These are phyloP conservation scores for Cyphomyrmex costatus DNA, from an alignment of 1,140 invertebrate genomes.

Conservation along the genomic window DNA sequence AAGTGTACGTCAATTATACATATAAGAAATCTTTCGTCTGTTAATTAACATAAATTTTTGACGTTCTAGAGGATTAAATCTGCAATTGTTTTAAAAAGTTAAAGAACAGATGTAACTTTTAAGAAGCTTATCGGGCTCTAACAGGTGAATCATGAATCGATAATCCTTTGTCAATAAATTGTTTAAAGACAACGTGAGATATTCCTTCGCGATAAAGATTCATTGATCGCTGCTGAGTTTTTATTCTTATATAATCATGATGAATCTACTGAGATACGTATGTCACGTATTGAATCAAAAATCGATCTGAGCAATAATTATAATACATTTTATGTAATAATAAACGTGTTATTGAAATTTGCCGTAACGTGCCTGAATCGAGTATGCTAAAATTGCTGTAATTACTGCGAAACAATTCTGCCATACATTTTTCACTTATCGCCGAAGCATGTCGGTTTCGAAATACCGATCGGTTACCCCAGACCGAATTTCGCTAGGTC, in stretches of 20 bases:
- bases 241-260: not conserved
- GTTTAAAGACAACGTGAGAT: not conserved
- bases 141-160: constrained; percentile 36
- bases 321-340: not conserved
- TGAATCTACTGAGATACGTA: not conserved
- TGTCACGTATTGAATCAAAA: not conserved
- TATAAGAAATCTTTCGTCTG: not conserved
- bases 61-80: not conserved
- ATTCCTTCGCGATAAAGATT: not conserved
- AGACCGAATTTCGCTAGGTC: constrained; percentile 21
- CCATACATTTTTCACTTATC: constrained; percentile 36
- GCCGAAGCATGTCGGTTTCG: not conserved
- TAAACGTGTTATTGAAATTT: not conserved
- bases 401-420: constrained; percentile 32
- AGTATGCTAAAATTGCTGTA: not conserved
- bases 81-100: not conserved
- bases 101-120: constrained; percentile 1
- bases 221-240: not conserved
- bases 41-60: too few relatives aligned
- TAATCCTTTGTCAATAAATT: constrained; percentile 4
- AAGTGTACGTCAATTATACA: constrained; percentile 1
- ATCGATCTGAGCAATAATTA: constrained; percentile 14
- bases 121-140: not conserved
- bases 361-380: not conserved
- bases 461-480: constrained; percentile 26